Conservation (phyloP, 2,113 vertebrate genomes). For the Dunckerocampus dactyliophorus region DNA sequence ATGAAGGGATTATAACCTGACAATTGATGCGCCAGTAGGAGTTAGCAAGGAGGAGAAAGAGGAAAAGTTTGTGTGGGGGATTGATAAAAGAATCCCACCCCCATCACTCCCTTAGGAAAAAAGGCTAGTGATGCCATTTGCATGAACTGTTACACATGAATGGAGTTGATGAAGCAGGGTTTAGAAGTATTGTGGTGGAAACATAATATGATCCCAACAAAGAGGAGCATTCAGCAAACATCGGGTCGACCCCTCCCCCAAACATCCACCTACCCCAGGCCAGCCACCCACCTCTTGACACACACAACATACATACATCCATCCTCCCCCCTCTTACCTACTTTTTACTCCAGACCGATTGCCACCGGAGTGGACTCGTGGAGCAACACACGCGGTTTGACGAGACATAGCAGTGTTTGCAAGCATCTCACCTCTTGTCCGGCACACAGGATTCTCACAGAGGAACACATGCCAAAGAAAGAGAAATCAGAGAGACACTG, state of each 20-base stretch:
- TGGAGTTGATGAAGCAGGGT: conserved; percentile 76
- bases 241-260: conserved; percentile 18
- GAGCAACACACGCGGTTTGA: conserved; percentile 18
- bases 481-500: conserved; percentile 41
- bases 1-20: conserved; percentile 33
- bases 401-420: conserved; percentile 52
- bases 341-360: conserved; percentile 18
- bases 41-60: conserved; percentile 26
- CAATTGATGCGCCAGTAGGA: conserved; percentile 24
- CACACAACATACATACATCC: conserved; percentile 7
- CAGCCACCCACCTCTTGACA: conserved; percentile 47
- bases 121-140: conserved; percentile 69
- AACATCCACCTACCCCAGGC: conserved; percentile 38
- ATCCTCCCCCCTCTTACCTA: conserved; percentile 8
- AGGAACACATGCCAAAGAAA: conserved; percentile 25
- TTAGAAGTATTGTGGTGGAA: conserved; percentile 77
- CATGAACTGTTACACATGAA: conserved; percentile 79
- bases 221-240: conserved; percentile 67
- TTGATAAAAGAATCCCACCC: conserved; percentile 41
- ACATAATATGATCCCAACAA: conserved; percentile 78
- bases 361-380: conserved; percentile 20
- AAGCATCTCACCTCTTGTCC: conserved; percentile 23
- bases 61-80: conserved; percentile 38
- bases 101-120: conserved; percentile 33
- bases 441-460: conserved; percentile 24